phyloP scores from a whole-genome alignment of 1,140 invertebrate genomes.

The Panagrolaimus sp. region DNA sequence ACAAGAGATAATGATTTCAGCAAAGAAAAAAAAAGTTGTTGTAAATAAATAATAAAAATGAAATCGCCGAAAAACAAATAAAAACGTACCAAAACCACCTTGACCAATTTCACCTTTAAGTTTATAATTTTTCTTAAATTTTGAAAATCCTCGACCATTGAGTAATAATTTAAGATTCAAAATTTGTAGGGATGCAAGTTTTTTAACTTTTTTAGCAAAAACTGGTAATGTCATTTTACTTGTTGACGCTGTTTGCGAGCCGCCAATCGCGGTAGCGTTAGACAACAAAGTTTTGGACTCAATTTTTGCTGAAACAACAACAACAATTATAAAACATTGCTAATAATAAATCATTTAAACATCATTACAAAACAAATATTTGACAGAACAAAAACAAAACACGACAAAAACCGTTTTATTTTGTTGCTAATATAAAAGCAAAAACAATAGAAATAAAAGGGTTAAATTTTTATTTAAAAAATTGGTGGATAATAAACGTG shows the following conservation, averaged over 20 bases:
- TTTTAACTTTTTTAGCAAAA: conserved; percentile 19
- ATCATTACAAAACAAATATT: too few relatives aligned
- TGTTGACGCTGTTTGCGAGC: neutral
- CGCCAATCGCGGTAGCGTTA: conserved; percentile 2
- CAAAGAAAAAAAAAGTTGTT: neutral
- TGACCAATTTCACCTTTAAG: conserved; percentile 40
- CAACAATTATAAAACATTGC: too few relatives aligned
- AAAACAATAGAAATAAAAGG: too few relatives aligned
- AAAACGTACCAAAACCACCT: conserved; percentile 60
- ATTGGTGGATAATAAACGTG: too few relatives aligned
- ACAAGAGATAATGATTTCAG: neutral
- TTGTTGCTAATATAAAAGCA: too few relatives aligned
- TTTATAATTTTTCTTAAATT: conserved; percentile 40
- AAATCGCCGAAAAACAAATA: neutral
- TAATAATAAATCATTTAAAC: too few relatives aligned
- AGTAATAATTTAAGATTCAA: conserved; percentile 5
- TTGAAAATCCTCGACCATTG: conserved; percentile 35
- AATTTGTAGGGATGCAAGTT: conserved; percentile 14
- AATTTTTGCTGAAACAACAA: too few relatives aligned
- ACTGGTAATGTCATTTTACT: conserved; percentile 20
- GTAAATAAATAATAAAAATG: neutral
- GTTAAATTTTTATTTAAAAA: too few relatives aligned
- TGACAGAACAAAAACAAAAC: too few relatives aligned
- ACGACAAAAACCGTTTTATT: too few relatives aligned
- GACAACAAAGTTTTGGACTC: too few relatives aligned